Evolutionary conservation across 1,140 invertebrate genomes (phyloP).

Genomic region (Hestina assimilis): DNA sequence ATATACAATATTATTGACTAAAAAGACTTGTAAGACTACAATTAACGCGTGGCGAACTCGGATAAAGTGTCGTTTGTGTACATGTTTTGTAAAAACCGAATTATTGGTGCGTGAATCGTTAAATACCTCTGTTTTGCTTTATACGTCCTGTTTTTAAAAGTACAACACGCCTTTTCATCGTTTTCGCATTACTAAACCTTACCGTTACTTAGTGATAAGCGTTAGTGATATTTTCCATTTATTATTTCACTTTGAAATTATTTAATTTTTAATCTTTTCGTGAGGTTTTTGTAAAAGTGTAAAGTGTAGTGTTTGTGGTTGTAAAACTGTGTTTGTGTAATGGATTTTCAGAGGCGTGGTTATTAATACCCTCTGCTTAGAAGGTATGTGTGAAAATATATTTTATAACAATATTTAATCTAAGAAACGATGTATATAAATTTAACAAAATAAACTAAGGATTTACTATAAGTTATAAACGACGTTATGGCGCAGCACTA

Average conservation of each 20-base stretch:
- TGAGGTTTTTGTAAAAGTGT: slow-evolving; percentile 7
- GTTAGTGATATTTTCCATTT: not conserved
- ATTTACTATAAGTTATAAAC: too few species aligned
- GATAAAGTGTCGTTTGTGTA: not conserved
- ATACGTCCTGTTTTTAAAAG: slow-evolving; percentile 28
- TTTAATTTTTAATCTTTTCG: too few species aligned
- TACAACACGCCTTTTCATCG: slow-evolving; percentile 23
- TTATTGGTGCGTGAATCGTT: slow-evolving; percentile 22
- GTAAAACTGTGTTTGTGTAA: slow-evolving; percentile 10
- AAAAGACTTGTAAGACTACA: slow-evolving; percentile 18
- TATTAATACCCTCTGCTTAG: slow-evolving; percentile 40
- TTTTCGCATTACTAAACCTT: slow-evolving; percentile 1
- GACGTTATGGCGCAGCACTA: too few species aligned
- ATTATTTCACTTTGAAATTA: not conserved
- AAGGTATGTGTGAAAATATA: slow-evolving; percentile 34
- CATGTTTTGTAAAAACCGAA: slow-evolving; percentile 7
- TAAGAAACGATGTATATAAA: too few species aligned
- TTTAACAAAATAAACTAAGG: too few species aligned
- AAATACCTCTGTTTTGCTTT: slow-evolving; percentile 26
- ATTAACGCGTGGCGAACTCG: not conserved
- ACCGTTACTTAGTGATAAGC: not conserved
- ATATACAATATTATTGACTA: slow-evolving; percentile 16
- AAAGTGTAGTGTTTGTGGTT: not conserved
- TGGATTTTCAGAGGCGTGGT: slow-evolving; percentile 40
- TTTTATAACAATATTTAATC: not conserved